phyloP scores from a whole-genome alignment of 2,888 invertebrate species.

The Leptinotarsa haldemani region DNA sequence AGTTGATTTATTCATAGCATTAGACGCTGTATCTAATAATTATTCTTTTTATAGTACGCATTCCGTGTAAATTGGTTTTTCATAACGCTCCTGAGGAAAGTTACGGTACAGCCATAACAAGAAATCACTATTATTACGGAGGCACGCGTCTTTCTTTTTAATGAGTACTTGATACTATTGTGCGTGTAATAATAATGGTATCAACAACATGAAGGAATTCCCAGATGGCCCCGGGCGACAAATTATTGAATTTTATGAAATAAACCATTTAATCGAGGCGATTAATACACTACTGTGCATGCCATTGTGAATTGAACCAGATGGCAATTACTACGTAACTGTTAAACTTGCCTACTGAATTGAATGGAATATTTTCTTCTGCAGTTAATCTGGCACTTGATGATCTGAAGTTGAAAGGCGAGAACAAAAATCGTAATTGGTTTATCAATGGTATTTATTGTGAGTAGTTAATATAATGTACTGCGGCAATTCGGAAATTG shows the following conservation, averaged over 20 bases:
- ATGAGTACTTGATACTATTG: slow-evolving; percentile 19
- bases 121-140: slow-evolving; percentile 24
- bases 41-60: slow-evolving; percentile 12
- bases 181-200: slow-evolving; percentile 22
- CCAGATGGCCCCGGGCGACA: slow-evolving; percentile 1
- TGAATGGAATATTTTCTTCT: slow-evolving; percentile 7
- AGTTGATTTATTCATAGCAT: slow-evolving; percentile 17
- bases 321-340: slow-evolving; percentile 14
- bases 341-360: slow-evolving; percentile 19
- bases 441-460: slow-evolving; percentile 5
- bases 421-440: slow-evolving; percentile 13
- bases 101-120: slow-evolving; percentile 16
- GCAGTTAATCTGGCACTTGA: not conserved
- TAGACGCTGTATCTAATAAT: not conserved
- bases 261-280: slow-evolving; percentile 8
- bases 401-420: not conserved
- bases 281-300: slow-evolving; percentile 14
- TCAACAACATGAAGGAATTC: slow-evolving; percentile 4
- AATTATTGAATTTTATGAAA: slow-evolving; percentile 20
- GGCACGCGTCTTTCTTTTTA: slow-evolving; percentile 22
- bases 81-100: slow-evolving; percentile 3
- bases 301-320: slow-evolving; percentile 15
- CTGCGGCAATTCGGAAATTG: not conserved
- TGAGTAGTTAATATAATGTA: not conserved
- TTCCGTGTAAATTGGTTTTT: slow-evolving; percentile 10